These are phyloP conservation scores for Amblyraja radiata DNA, from an alignment of 2,797 vertebrate species.

Conservation along the genomic window DNA sequence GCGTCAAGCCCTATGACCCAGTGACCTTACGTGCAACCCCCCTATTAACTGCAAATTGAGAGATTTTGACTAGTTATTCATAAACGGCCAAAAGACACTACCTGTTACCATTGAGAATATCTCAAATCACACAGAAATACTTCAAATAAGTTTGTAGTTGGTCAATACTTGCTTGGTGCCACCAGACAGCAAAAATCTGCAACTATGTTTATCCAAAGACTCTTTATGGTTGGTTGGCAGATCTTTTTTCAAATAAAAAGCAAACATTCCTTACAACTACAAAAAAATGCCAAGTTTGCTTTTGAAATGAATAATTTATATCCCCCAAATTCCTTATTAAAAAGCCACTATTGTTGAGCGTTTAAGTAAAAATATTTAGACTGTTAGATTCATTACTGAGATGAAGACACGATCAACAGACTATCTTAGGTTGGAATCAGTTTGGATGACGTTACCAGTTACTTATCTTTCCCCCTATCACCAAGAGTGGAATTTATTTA, in stretches of 20 bases:
- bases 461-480: not conserved
- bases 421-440: not conserved
- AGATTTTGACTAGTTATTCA: not conserved
- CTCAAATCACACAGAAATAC: not conserved
- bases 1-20: too few species aligned
- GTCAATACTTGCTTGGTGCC: not conserved
- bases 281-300: not conserved
- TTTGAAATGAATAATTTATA: not conserved
- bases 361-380: too few species aligned
- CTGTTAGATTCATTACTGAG: not conserved
- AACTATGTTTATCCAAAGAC: not conserved
- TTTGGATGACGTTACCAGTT: not conserved
- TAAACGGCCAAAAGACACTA: not conserved
- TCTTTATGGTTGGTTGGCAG: not conserved
- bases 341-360: too few species aligned
- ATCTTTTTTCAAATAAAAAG: not conserved
- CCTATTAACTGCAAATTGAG: not conserved
- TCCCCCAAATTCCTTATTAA: too few species aligned
- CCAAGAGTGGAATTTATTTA: not conserved
- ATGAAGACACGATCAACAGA: not conserved
- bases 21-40: too few species aligned
- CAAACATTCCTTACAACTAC: not conserved
- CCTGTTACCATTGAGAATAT: not conserved
- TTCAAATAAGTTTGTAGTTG: not conserved
- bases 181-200: not conserved